A percentile compares a stretch with the other conserved stretches of the same genome.
Conservation (phyloP, 2,797 vertebrate genomes). For the Esox lucius region DNA sequence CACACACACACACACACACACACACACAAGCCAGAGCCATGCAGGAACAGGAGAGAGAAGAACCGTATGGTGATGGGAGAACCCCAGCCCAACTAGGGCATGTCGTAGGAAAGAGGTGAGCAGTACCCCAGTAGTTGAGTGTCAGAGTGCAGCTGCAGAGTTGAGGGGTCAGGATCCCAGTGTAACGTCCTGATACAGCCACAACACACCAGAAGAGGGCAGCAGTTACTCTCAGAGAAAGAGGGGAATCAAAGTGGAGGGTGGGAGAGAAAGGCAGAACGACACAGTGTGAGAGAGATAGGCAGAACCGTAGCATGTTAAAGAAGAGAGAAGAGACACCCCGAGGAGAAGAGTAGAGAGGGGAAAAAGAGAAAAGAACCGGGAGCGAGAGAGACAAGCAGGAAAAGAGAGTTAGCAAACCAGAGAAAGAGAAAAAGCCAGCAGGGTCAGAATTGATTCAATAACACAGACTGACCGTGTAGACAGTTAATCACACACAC, state of each 20-base stretch:
- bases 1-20: too few relatives aligned
- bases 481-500: conserved; percentile 70
- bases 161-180: conserved; percentile 99
- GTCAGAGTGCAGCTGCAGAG: conserved; percentile 99
- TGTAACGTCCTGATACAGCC: conserved; percentile 98
- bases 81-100: conserved; percentile 1
- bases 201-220: conserved; percentile 87
- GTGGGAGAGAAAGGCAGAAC: neutral
- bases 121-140: conserved; percentile 99
- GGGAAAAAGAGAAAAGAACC: conserved; percentile 4
- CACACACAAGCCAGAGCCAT: conserved; percentile 9
- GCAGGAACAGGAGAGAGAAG: conserved; percentile 1
- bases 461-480: conserved; percentile 32
- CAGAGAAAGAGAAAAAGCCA: neutral
- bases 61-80: neutral
- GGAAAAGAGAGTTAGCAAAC: neutral
- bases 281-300: conserved; percentile 23
- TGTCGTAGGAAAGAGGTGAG: conserved; percentile 73
- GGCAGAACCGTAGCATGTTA: neutral
- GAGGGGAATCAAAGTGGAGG: neutral
- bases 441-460: conserved; percentile 28
- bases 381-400: neutral
- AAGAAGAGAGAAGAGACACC: neutral
- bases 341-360: neutral
- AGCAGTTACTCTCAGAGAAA: conserved; percentile 78